phyloP scores from a whole-genome alignment of 2,113 vertebrate genomes.

The Corythaixoides concolor region DNA sequence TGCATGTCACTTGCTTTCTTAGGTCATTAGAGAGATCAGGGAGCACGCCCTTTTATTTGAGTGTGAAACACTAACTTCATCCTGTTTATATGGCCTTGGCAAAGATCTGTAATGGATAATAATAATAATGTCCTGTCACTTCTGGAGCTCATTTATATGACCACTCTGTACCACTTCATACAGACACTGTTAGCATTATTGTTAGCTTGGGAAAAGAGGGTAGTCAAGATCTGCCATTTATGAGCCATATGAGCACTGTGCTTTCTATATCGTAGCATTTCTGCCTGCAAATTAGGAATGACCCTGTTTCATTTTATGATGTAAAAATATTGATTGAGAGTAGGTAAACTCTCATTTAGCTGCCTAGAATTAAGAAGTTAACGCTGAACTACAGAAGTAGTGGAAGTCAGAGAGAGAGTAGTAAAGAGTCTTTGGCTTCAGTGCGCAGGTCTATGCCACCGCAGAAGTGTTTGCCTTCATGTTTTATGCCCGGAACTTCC shows the following conservation, averaged over 20 bases:
- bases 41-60: background rate
- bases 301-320: background rate
- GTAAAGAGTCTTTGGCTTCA: background rate
- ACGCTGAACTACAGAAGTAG: background rate
- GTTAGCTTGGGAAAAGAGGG: background rate
- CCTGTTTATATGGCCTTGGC: background rate
- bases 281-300: background rate
- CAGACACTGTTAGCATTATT: background rate
- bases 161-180: background rate
- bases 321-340: background rate
- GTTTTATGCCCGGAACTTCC: background rate
- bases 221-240: background rate
- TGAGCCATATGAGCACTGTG: background rate
- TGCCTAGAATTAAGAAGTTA: background rate
- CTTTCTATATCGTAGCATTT: background rate
- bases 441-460: background rate
- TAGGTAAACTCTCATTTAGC: background rate
- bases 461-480: fast-evolving
- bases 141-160: background rate
- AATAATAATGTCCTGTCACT: background rate
- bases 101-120: background rate
- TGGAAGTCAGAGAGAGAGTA: background rate
- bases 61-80: background rate
- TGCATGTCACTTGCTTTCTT: background rate
- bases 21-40: background rate